Percentiles rank a stretch among this genome's conserved stretches.
phyloP scores from a whole-genome alignment of 2,797 vertebrate genomes.

The Onychomys arenicola region DNA sequence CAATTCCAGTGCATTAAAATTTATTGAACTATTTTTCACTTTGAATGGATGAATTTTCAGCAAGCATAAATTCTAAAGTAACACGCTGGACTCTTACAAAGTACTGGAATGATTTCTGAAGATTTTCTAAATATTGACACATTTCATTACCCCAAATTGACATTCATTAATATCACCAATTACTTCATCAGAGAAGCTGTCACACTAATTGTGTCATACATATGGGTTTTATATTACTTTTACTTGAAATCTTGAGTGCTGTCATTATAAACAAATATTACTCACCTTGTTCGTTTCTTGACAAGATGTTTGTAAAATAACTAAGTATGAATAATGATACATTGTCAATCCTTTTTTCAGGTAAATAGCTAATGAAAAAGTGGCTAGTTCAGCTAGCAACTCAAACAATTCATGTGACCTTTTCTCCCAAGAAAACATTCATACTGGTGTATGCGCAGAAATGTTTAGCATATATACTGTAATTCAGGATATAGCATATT shows the following conservation, averaged over 20 bases:
- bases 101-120: background rate
- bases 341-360: background rate
- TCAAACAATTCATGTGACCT: background rate
- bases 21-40: background rate
- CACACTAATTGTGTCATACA: background rate
- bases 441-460: background rate
- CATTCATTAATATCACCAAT: background rate
- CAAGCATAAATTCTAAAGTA: constrained; percentile 17
- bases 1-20: constrained; percentile 15
- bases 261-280: background rate
- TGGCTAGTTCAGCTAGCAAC: constrained; percentile 48
- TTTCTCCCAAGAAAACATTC: background rate
- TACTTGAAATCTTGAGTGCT: background rate
- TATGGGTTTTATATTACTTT: constrained; percentile 15
- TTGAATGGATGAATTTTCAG: background rate
- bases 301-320: constrained; percentile 32
- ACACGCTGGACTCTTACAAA: background rate
- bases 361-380: background rate
- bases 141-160: constrained; percentile 53
- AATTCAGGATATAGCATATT: background rate
- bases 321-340: background rate
- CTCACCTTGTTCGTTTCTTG: constrained; percentile 11
- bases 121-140: constrained; percentile 45
- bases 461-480: background rate
- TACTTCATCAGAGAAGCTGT: constrained; percentile 24